Evolutionary conservation across 64 coral and sea anemone genomes (phyloP).

Genomic region (Trachythela sp.): DNA sequence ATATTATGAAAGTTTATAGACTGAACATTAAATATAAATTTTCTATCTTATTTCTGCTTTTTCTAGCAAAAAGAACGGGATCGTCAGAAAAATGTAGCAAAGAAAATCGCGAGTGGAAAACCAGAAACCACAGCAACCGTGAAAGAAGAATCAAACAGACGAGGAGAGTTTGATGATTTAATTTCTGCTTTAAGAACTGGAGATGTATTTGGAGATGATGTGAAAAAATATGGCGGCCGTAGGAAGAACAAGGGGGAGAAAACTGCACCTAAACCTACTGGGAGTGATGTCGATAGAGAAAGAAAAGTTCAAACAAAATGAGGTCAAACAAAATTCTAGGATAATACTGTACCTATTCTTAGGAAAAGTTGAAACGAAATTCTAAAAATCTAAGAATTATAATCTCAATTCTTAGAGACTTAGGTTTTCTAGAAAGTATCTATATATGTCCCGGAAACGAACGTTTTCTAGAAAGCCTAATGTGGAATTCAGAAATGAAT

Average conservation of each 20-base stretch:
- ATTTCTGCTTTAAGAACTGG: constrained; percentile 94
- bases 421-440: too few relatives aligned
- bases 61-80: constrained; percentile 93
- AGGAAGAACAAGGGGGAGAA: background rate
- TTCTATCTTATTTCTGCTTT: background rate
- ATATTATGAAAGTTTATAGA: background rate
- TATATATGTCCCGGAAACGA: too few relatives aligned
- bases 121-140: constrained; percentile 36
- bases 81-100: constrained; percentile 76
- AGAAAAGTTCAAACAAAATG: too few relatives aligned
- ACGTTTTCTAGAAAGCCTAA: too few relatives aligned
- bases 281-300: too few relatives aligned
- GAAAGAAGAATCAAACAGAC: constrained; percentile 42
- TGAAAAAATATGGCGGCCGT: constrained; percentile 86
- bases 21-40: background rate
- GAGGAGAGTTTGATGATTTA: constrained; percentile 95
- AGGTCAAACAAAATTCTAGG: too few relatives aligned
- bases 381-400: too few relatives aligned
- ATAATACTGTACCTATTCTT: too few relatives aligned
- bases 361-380: too few relatives aligned
- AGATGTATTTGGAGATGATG: constrained; percentile 95
- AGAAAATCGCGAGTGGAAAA: constrained; percentile 55
- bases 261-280: background rate
- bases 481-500: too few relatives aligned
- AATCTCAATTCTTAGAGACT: too few relatives aligned